Evolutionary conservation across 2,113 vertebrate genomes (phyloP).

Genomic region (Petrocephalus zakoni): DNA sequence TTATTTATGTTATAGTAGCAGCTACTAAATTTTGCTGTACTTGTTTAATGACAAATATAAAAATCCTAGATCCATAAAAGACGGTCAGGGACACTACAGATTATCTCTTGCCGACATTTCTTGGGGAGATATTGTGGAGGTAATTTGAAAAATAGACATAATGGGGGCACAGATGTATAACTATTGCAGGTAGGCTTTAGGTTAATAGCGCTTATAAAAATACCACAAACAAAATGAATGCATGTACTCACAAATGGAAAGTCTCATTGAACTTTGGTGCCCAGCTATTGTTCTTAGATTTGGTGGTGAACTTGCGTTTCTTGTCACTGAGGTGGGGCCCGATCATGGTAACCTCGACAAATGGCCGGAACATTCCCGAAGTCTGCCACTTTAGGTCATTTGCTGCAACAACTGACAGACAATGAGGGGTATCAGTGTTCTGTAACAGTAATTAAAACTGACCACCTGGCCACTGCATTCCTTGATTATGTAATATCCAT

Average conservation of each 20-base stretch:
- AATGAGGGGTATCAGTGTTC: background rate
- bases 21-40: background rate
- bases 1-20: background rate
- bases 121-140: background rate
- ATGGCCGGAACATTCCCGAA: constrained; percentile 92
- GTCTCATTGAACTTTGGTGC: constrained; percentile 95
- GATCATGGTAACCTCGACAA: constrained; percentile 89
- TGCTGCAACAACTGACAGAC: constrained; percentile 77
- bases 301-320: constrained; percentile 93
- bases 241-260: constrained; percentile 84
- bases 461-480: background rate
- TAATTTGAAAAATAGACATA: background rate
- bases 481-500: background rate
- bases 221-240: background rate
- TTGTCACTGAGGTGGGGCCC: constrained; percentile 93
- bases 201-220: background rate
- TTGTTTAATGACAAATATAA: background rate
- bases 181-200: background rate
- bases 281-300: constrained; percentile 99
- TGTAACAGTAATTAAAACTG: background rate
- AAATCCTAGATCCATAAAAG: background rate
- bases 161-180: background rate
- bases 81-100: background rate
- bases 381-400: constrained; percentile 96
- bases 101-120: background rate